phyloP scores from a whole-genome alignment of 2,113 vertebrate species.

The Camelus dromedarius region DNA sequence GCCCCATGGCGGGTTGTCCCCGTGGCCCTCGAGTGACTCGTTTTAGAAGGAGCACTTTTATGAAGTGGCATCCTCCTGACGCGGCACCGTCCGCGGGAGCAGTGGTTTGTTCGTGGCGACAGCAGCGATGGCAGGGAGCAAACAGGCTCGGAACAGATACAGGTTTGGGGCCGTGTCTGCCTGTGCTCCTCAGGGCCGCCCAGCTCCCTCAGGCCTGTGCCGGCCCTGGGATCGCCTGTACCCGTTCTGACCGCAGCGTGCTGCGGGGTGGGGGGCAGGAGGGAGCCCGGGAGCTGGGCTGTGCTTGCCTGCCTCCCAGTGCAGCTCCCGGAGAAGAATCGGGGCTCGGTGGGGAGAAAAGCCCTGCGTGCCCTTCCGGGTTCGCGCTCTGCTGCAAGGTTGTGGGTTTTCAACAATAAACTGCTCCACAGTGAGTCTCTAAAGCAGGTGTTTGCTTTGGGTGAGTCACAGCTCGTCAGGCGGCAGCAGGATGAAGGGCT shows the following conservation, averaged over 20 bases:
- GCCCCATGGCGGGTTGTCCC: no score
- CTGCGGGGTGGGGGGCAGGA: no score
- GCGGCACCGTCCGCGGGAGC: neutral
- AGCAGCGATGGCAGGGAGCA: neutral
- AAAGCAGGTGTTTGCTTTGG: slow-evolving; percentile 19
- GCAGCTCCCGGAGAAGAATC: neutral
- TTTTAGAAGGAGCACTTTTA: neutral
- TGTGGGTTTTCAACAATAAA: neutral
- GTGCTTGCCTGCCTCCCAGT: no score
- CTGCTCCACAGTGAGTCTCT: neutral
- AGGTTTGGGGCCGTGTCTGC: neutral
- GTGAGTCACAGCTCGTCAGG: neutral
- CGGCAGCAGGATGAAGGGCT: neutral
- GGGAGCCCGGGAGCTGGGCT: no score
- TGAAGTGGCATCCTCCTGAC: neutral
- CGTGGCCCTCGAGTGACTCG: neutral
- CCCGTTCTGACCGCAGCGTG: no score
- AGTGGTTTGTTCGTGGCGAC: neutral
- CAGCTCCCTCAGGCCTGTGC: no score
- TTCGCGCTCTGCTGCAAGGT: neutral
- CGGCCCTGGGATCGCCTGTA: no score
- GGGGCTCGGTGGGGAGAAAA: neutral
- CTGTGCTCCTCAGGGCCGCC: neutral
- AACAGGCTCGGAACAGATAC: neutral
- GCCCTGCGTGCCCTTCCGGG: neutral